These are phyloP conservation scores for Dolomedes plantarius DNA, from an alignment of 2,888 invertebrate genomes.

Conservation along the genomic window DNA sequence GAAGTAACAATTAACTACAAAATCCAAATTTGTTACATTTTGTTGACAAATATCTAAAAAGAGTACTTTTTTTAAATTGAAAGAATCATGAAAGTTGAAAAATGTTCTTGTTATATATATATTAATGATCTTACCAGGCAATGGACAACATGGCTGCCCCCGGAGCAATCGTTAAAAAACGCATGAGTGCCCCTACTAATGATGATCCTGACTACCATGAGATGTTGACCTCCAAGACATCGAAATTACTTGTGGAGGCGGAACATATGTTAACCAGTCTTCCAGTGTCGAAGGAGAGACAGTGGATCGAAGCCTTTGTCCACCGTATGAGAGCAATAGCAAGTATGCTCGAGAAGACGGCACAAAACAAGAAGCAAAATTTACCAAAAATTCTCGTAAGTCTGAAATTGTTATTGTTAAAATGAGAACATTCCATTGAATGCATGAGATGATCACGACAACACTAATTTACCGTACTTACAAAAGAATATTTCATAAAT, in stretches of 20 bases:
- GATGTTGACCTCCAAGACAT: constrained; percentile 32
- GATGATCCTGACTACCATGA: not conserved
- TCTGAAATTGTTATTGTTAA: too few relatives aligned
- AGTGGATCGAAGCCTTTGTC: constrained; percentile 44
- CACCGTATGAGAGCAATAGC: constrained; percentile 23
- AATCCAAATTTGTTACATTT: too few relatives aligned
- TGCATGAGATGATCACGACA: too few relatives aligned
- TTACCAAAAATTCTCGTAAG: not conserved
- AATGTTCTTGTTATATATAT: too few relatives aligned
- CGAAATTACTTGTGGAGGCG: constrained; percentile 35
- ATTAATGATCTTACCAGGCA: constrained; percentile 24
- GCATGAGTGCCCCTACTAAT: not conserved
- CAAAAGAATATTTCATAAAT: too few relatives aligned
- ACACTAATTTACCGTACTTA: too few relatives aligned
- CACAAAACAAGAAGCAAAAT: not conserved
- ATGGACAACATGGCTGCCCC: constrained; percentile 31
- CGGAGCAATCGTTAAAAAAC: constrained; percentile 4
- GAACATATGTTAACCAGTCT: constrained; percentile 32
- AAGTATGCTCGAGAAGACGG: constrained; percentile 13
- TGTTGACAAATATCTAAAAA: too few relatives aligned
- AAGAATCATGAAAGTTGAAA: too few relatives aligned
- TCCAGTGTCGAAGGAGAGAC: constrained; percentile 32
- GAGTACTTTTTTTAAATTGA: too few relatives aligned
- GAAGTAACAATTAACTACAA: too few relatives aligned
- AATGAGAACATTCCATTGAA: too few relatives aligned